Evolutionary conservation across 1,140 invertebrate species (phyloP).

Genomic region (Drosophila auraria): DNA sequence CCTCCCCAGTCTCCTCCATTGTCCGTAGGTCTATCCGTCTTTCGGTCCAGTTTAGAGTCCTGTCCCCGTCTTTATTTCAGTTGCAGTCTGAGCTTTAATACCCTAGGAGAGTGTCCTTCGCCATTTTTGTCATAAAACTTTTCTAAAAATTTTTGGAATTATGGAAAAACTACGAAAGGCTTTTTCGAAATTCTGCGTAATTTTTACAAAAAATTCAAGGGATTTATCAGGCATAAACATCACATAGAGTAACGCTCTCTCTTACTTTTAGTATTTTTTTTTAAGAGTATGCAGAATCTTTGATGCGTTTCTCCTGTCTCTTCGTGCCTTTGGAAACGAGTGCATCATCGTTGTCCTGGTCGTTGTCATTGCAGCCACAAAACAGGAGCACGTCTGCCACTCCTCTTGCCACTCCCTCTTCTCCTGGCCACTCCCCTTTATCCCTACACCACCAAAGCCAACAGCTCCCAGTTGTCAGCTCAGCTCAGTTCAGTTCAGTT

Average conservation of each 20-base stretch:
- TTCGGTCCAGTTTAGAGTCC: slow-evolving; percentile 44
- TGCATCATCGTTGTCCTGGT: slow-evolving; percentile 45
- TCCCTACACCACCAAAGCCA: slow-evolving; percentile 25
- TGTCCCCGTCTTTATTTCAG: slow-evolving; percentile 29
- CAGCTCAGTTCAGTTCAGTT: slow-evolving; percentile 50
- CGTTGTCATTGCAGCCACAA: slow-evolving; percentile 45
- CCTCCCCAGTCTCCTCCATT: slow-evolving; percentile 5
- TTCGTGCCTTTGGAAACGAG: slow-evolving; percentile 19
- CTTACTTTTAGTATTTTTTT: background rate
- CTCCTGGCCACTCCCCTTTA: background rate
- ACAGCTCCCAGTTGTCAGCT: slow-evolving; percentile 47
- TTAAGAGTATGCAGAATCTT: slow-evolving; percentile 18
- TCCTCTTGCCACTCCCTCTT: slow-evolving; percentile 10
- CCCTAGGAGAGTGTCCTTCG: background rate
- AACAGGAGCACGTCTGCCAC: slow-evolving; percentile 50
- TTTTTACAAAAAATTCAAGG: too few species aligned
- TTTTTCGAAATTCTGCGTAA: too few species aligned
- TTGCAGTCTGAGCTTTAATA: slow-evolving; percentile 25
- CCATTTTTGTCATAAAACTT: background rate
- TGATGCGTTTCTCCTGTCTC: background rate
- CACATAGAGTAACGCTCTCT: background rate
- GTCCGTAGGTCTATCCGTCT: slow-evolving; percentile 12
- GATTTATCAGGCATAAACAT: too few species aligned
- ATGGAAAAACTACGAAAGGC: background rate
- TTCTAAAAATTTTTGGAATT: background rate